Base-by-base conservation (phyloP, 2,888 invertebrate genomes). In the Sphaerophoria rueppellii region DNA sequence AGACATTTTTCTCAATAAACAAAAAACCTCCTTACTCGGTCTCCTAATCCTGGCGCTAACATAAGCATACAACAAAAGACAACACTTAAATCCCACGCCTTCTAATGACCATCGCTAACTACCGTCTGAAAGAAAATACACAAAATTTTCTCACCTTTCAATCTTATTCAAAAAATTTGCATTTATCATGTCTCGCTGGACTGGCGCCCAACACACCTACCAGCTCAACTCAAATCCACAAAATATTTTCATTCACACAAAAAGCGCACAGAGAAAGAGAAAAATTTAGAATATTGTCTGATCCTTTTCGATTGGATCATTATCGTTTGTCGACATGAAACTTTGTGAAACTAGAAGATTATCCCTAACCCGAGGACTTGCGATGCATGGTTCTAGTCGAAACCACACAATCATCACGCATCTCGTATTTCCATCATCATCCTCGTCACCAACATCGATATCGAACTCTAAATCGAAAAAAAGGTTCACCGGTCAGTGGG, bases 241-340 rank as follows among this genome's bases (percentile, higher is more conserved):
- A 83, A 80, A 80, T 80, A 83, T 80, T 75, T 71, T 75, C 75
- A 75, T 75, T 70, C 70, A 58, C 74, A 79, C 82, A 67, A 67
- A 52, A 37, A 40, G 69, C 46, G 60, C 37, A 43, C 9, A 43
- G 4, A 9, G 60, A 35, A 35, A 40, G 54, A 52, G 40, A 61
- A 72, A 67, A 60, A 58, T 57, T 35, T 34, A 57, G 14, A 80
- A 80, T 57, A 43, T 70, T 77, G 76, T 77, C 81, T 81, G 76
- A 81, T 77, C 81, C 81, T 69, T 24, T 24, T 80, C 70, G 57
- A 81, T 85, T 85, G 81, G 81, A 85, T 85, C 81, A 85, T 81
- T 81, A 85, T 85, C 81, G 73, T 61, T 82, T 73, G 57, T 70
- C 78, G 67, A 69, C 76, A 78, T 77, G 78, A 9, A 69, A 63